phyloP scores from a whole-genome alignment of 2,888 invertebrate species.

The Lottia scabra region DNA sequence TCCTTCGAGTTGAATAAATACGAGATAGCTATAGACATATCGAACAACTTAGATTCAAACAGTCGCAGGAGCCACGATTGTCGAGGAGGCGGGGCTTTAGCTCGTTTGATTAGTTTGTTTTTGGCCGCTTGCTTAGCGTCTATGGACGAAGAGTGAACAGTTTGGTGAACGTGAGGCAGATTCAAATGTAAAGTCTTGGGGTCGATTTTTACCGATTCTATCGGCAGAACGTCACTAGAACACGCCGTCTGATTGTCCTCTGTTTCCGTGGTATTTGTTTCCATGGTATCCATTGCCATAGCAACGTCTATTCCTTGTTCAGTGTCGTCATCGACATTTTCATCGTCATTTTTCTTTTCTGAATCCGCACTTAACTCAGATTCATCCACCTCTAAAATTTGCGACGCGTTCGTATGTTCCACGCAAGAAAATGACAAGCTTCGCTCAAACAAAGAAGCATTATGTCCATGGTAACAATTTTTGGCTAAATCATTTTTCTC shows the following conservation, averaged over 20 bases:
- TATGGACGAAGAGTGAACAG: slow-evolving; percentile 24
- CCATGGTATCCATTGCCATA: neutral
- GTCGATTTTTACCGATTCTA: slow-evolving; percentile 15
- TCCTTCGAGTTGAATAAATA: slow-evolving; percentile 99
- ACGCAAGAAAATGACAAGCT: slow-evolving; percentile 48
- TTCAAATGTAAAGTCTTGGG: slow-evolving; percentile 8
- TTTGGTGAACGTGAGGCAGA: slow-evolving; percentile 20
- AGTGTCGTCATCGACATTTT: slow-evolving; percentile 7
- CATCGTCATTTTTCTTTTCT: neutral
- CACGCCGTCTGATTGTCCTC: neutral
- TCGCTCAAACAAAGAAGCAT: slow-evolving; percentile 35
- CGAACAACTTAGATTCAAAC: slow-evolving; percentile 97
- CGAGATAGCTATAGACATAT: slow-evolving; percentile 98
- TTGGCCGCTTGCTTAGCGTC: slow-evolving; percentile 6
- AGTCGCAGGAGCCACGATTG: slow-evolving; percentile 80
- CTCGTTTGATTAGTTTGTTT: slow-evolving; percentile 19
- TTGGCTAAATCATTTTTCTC: neutral
- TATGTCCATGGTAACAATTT: neutral
- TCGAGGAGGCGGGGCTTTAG: slow-evolving; percentile 24
- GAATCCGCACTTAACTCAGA: neutral
- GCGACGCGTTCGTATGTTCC: slow-evolving; percentile 35
- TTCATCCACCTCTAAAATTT: neutral
- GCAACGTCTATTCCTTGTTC: slow-evolving; percentile 4
- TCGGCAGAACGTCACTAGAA: slow-evolving; percentile 7
- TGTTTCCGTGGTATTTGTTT: neutral